Percentiles rank a stretch among this genome's conserved stretches.
Conservation (phyloP, 2,113 vertebrate species). For the Tetrao urogallus region DNA sequence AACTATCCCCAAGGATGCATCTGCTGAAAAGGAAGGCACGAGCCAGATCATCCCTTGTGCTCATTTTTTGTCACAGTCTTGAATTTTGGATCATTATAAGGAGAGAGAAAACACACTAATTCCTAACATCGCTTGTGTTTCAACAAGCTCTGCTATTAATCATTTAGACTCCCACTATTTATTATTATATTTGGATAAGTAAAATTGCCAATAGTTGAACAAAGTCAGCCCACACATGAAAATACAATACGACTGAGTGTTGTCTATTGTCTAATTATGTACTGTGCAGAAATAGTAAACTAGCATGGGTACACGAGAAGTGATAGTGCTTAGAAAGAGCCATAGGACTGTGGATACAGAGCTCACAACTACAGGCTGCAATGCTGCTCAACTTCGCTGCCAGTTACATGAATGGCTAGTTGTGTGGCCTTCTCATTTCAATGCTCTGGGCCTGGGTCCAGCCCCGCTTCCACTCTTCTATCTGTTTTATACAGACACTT, state of each 20-base stretch:
- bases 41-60: conserved; percentile 73
- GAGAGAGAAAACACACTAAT: conserved; percentile 27
- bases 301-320: not conserved
- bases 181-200: conserved; percentile 12
- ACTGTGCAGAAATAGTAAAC: conserved; percentile 55
- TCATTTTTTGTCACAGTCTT: conserved; percentile 69
- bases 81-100: conserved; percentile 63
- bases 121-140: conserved; percentile 40
- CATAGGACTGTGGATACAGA: rapidly evolving
- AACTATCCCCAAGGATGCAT: conserved; percentile 77
- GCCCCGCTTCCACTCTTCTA: not conserved
- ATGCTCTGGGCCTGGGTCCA: not conserved
- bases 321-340: not conserved
- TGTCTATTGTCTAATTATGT: conserved; percentile 59
- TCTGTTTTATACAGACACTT: not conserved
- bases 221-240: not conserved
- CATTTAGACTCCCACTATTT: conserved; percentile 31
- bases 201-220: conserved; percentile 24
- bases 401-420: not conserved
- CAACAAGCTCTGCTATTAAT: conserved; percentile 42
- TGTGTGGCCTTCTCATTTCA: not conserved
- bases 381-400: not conserved
- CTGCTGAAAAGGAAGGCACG: conserved; percentile 73
- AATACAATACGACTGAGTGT: conserved; percentile 39
- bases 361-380: not conserved